phyloP scores from a whole-genome alignment of 2,113 vertebrate genomes.

The Mungos mungo region DNA sequence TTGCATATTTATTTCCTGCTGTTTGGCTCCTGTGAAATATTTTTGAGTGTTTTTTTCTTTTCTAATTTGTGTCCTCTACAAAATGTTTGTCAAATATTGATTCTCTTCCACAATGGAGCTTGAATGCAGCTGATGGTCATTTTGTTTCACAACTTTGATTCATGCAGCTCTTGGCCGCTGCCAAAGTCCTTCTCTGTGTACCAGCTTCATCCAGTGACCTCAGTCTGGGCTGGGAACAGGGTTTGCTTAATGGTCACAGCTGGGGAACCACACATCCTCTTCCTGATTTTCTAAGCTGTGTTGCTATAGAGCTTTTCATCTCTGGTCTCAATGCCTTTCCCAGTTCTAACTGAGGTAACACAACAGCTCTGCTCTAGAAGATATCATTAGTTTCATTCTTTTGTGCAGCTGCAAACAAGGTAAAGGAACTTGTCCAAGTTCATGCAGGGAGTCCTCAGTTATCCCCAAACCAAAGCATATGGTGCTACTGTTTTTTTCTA shows the following conservation, averaged over 20 bases:
- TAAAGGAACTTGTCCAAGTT: conserved; percentile 47
- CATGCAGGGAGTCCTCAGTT: conserved; percentile 12
- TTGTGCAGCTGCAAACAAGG: conserved; percentile 11
- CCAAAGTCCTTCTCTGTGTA: conserved; percentile 60
- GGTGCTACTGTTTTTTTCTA: neutral
- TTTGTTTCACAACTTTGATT: conserved; percentile 69
- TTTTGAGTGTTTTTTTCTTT: conserved; percentile 69
- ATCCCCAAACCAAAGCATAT: neutral
- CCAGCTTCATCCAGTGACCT: conserved; percentile 56
- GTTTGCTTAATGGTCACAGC: conserved; percentile 59
- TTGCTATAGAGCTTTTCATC: neutral
- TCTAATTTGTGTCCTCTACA: conserved; percentile 64
- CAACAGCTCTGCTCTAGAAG: neutral
- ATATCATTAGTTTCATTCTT: conserved; percentile 19
- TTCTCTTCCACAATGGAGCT: conserved; percentile 63
- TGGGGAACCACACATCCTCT: conserved; percentile 38
- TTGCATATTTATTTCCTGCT: conserved; percentile 9
- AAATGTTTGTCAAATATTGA: conserved; percentile 78
- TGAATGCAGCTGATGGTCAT: conserved; percentile 64
- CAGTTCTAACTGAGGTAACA: neutral
- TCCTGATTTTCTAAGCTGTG: neutral
- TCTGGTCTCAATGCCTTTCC: neutral
- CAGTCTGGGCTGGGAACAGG: neutral
- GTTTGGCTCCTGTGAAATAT: conserved; percentile 21
- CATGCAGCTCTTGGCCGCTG: conserved; percentile 47